Evolutionary conservation across 2,888 invertebrate species (phyloP).

Genomic region (Mayetiola destructor): DNA sequence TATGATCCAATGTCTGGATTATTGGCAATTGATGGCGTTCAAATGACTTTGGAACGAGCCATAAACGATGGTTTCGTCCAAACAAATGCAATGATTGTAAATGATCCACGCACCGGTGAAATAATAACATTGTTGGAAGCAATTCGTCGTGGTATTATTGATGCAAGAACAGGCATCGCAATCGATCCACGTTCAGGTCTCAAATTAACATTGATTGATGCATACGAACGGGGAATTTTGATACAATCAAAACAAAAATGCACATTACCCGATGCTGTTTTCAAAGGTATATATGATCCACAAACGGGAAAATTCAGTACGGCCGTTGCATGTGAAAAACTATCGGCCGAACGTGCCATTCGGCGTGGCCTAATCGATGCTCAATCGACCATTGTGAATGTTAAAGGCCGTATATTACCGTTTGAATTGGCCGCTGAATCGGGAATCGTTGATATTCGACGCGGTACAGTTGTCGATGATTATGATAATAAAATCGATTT

Average conservation of each 20-base stretch:
- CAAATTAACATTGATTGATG: conserved; percentile 65
- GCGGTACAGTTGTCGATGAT: conserved; percentile 50
- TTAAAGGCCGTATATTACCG: conserved; percentile 65
- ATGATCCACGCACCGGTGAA: conserved; percentile 65
- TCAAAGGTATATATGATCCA: conserved; percentile 79
- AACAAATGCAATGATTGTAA: conserved; percentile 58
- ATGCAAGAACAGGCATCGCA: conserved; percentile 65
- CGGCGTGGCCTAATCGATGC: conserved; percentile 72
- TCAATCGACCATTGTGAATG: conserved; percentile 69
- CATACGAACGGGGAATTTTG: conserved; percentile 66
- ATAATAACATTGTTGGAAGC: conserved; percentile 69
- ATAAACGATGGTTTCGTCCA: conserved; percentile 62
- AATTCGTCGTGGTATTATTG: conserved; percentile 58
- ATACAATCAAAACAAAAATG: conserved; percentile 70
- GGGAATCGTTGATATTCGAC: conserved; percentile 59
- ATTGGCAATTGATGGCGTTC: conserved; percentile 51
- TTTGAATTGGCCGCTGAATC: conserved; percentile 69
- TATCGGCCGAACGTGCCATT: conserved; percentile 71
- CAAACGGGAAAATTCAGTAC: conserved; percentile 68
- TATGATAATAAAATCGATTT: conserved; percentile 56
- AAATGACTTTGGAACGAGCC: conserved; percentile 57
- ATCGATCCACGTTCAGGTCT: conserved; percentile 59
- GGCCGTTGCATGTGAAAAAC: conserved; percentile 61
- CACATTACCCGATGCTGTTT: conserved; percentile 77
- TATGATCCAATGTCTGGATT: conserved; percentile 62